phyloP scores from a whole-genome alignment of 2,113 vertebrate species.

The Pontoporia blainvillei region DNA sequence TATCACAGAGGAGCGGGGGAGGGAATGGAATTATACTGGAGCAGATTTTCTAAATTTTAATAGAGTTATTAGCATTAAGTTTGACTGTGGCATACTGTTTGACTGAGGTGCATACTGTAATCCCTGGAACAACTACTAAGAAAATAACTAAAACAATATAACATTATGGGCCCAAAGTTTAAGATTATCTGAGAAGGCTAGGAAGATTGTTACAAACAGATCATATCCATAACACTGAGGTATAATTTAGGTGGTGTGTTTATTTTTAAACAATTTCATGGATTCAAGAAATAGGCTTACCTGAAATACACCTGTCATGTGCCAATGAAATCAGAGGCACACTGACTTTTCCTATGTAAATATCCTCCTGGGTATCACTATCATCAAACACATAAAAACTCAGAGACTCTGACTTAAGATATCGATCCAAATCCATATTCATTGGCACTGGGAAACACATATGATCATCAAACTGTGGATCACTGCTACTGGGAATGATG shows the following conservation, averaged over 20 bases:
- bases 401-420: conserved; percentile 85
- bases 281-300: conserved; percentile 76
- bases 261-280: neutral
- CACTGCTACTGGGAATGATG: conserved; percentile 79
- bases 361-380: conserved; percentile 81
- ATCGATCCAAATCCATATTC: conserved; percentile 84
- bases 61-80: neutral
- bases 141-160: neutral
- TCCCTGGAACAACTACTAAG: neutral
- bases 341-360: conserved; percentile 87
- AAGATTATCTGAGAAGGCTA: neutral
- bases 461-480: conserved; percentile 86
- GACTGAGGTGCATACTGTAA: neutral
- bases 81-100: neutral
- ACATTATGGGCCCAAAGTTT: neutral
- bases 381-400: conserved; percentile 90
- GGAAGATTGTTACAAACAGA: neutral
- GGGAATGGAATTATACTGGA: neutral
- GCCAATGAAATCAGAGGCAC: conserved; percentile 88
- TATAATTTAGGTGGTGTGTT: neutral
- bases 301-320: conserved; percentile 83
- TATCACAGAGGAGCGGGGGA: neutral
- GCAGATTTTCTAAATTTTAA: neutral
- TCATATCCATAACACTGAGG: neutral
- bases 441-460: conserved; percentile 85